Percentiles rank a stretch among this genome's conserved stretches.
Conservation (phyloP, 2,888 invertebrate genomes). For the Sialis lutaria region DNA sequence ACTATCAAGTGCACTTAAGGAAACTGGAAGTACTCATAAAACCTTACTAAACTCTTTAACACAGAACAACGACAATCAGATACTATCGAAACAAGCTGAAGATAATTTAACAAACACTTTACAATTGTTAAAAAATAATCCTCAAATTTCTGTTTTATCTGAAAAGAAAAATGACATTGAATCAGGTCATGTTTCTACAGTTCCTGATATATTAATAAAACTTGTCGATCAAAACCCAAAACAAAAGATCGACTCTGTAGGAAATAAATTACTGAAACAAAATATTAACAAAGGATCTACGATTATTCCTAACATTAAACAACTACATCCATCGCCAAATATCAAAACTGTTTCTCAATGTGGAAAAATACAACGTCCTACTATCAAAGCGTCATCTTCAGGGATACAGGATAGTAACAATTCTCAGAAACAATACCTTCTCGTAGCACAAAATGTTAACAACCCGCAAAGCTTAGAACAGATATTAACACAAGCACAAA, state of each 20-base stretch:
- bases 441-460: slow-evolving; percentile 14
- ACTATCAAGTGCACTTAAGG: neutral
- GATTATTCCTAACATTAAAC: neutral
- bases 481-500: slow-evolving; percentile 16
- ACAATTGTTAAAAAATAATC: slow-evolving; percentile 4
- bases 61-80: neutral
- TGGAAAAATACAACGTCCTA: neutral
- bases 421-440: neutral
- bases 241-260: neutral
- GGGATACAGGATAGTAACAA: neutral
- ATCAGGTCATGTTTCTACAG: neutral
- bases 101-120: slow-evolving; percentile 1
- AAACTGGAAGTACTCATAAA: neutral
- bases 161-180: slow-evolving; percentile 1
- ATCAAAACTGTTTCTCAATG: neutral
- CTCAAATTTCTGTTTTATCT: slow-evolving; percentile 2
- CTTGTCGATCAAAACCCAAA: neutral
- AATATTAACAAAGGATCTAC: neutral
- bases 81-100: neutral
- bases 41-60: neutral
- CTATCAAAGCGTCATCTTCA: neutral
- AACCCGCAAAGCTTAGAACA: slow-evolving; percentile 14
- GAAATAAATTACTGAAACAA: neutral
- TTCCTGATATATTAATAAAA: neutral
- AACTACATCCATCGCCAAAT: neutral